Evolutionary conservation across 2,888 invertebrate genomes (phyloP).

Genomic region (Pachydiplax longipennis): DNA sequence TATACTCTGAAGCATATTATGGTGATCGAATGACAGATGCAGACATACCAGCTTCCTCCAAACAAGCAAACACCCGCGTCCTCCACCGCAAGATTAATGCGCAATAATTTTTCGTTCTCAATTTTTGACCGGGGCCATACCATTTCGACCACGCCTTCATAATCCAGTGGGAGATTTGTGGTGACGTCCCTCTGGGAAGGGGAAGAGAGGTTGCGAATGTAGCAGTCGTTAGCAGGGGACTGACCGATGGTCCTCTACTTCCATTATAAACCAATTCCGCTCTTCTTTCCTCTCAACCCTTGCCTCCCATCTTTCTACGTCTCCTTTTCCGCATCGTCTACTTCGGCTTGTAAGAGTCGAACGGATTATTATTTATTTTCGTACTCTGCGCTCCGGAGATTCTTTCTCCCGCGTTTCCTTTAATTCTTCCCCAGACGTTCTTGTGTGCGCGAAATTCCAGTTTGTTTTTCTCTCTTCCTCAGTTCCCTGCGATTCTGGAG

Average conservation of each 20-base stretch:
- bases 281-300: neutral
- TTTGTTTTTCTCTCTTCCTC: neutral
- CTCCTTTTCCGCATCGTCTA: neutral
- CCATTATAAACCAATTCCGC: neutral
- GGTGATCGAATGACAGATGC: neutral
- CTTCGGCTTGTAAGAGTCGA: neutral
- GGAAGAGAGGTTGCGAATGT: neutral
- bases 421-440: neutral
- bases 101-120: neutral
- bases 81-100: neutral
- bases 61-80: neutral
- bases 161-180: neutral
- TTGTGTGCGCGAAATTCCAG: neutral
- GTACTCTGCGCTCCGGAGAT: neutral
- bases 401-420: neutral
- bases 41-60: neutral
- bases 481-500: too few species aligned
- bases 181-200: neutral
- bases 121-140: neutral
- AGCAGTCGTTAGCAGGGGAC: neutral
- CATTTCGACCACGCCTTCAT: neutral
- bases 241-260: neutral
- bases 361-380: neutral
- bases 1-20: neutral
- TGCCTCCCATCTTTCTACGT: neutral